Base-by-base conservation (phyloP, 2,888 invertebrate genomes). In the Caenorhabditis sp. region DNA sequence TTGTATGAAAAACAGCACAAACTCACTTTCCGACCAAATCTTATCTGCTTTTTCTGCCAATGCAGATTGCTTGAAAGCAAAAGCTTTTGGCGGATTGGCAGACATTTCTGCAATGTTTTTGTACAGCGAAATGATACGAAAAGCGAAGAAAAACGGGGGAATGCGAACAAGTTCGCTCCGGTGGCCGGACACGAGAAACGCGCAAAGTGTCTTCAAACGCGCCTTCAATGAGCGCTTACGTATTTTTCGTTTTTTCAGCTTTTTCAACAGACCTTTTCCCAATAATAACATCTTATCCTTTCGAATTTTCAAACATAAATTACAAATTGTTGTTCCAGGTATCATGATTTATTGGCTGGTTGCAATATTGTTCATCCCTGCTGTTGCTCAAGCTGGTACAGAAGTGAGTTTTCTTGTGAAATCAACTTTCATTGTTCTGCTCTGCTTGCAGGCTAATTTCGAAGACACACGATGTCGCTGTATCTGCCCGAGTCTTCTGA, bases 381-480 rank as follows among this genome's bases (percentile, higher is more conserved):
- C 8, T 4, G 1, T 45, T 3, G 41, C 39, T 7, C 9, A 27
- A 11, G 70, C 68, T 17, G 75, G 56, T 24, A 56, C 68, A 32
- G 75, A 75, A 22, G 73, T 73, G 26, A 39, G 27, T 48, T 35
- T 17, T 62, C 22, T n/a, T n/a, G n/a, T n/a, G n/a, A n/a, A n/a
- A n/a, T n/a, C n/a, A n/a, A n/a, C n/a, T n/a, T n/a, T 50, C 30
- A 50, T 52, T 30, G 11, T 52, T 9, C 17, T 35, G 6, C 46
- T 20, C 13, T 9, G 35, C 2, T 20, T 53, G 32, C 62, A 88
- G 85, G 84, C 85, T 7, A 88, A 88, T 50, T 88, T 88, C 72
- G 88, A 88, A 56, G 87, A 88, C 37, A 82, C 83, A 8, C 76
- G 88, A 37, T 88, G 88, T 65, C 73, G 88, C 41, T 88, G 88